Base-by-base conservation (phyloP, 2,888 invertebrate genomes). In the Drosophila kuntzei region DNA sequence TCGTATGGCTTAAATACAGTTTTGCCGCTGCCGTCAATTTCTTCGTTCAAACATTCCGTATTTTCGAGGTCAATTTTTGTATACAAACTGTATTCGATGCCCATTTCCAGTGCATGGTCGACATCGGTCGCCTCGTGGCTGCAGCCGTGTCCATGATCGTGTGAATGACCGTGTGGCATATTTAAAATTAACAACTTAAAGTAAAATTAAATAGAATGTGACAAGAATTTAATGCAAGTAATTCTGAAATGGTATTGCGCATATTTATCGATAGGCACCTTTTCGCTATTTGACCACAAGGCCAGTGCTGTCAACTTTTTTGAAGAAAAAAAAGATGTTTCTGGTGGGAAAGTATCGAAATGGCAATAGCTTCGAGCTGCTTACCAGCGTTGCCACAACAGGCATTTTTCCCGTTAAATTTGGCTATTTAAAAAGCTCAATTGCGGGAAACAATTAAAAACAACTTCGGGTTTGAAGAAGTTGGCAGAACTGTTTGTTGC, bases 1-100 rank as follows among this genome's bases (percentile, higher is more conserved):
- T 98, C 97, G 96, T 98, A 98, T 0, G 98, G 94, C 91, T 98
- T 98, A 90, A 99, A 99, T 3, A 99, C 95, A 25, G 94, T 94
- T 92, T 95, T 97, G 16, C 98, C 99, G 11, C 97, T 96, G 25
- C 96, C 97, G 84, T 98, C 98, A 5, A 93, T 92, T 50, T 94
- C 94, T 93, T 99, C 99, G 92, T 99, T 99, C 32, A 99, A 93
- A 92, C 98, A 98, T 90, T 97, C 95, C 22, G 98, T 93, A 91
- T 97, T 96, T 39, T 95, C 95, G 83, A 94, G 94, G 92, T 99
- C 97, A 85, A 99, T 98, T 94, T 97, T 98, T 79, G 95, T 94
- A 91, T 95, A 98, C 60, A 99, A 94, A 93, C 96, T 98, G 51
- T 92, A 92, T 46, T 92, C 88, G 25, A 92, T 91, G 51, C 93